A percentile compares a stretch with the other conserved stretches of the same genome.
These are phyloP conservation scores for Circaetus cinerascens DNA, from an alignment of 2,113 vertebrate species.

Conservation along the genomic window DNA sequence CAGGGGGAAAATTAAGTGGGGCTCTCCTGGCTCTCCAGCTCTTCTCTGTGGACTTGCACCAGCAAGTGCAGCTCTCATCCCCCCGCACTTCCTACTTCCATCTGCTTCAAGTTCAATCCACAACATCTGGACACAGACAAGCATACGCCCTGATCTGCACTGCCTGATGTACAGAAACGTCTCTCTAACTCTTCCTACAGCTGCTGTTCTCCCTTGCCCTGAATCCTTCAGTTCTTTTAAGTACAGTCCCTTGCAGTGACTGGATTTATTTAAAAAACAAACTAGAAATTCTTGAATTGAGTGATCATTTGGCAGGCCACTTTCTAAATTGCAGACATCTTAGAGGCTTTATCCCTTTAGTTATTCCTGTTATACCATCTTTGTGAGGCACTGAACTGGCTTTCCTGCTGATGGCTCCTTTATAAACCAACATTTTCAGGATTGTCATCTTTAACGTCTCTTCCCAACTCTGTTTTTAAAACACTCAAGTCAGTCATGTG, in stretches of 20 bases:
- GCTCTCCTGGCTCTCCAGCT: background rate
- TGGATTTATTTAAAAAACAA: background rate
- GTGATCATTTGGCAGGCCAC: background rate
- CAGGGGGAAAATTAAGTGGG: background rate
- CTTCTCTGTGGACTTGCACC: background rate
- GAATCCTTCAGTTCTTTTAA: background rate
- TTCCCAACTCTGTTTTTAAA: background rate
- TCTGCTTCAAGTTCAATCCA: background rate
- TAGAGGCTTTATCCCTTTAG: background rate
- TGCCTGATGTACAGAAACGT: background rate
- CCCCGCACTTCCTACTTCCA: background rate
- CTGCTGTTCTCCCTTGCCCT: background rate
- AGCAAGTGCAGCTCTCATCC: background rate
- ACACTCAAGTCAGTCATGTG: fast-evolving
- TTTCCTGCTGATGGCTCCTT: background rate
- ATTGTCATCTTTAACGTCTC: background rate
- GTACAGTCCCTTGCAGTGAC: background rate
- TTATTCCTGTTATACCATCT: background rate
- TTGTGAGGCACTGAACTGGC: background rate
- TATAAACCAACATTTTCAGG: background rate
- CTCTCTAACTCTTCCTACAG: background rate
- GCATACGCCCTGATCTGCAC: background rate
- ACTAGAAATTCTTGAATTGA: background rate
- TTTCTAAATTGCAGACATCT: background rate
- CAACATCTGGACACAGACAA: background rate